phyloP scores from a whole-genome alignment of 1,140 invertebrate genomes.

The Periplaneta americana region DNA sequence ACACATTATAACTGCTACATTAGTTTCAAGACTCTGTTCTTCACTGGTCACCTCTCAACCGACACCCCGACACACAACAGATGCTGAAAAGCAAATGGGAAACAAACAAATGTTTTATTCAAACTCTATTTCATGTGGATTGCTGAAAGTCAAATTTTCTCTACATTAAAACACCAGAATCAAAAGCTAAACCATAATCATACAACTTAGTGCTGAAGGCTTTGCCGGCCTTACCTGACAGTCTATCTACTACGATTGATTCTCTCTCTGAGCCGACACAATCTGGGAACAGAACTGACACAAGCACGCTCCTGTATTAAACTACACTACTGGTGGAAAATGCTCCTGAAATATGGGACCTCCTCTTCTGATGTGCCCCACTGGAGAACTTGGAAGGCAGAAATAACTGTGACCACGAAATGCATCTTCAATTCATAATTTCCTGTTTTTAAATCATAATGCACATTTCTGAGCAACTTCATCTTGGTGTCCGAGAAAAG shows the following conservation, averaged over 20 bases:
- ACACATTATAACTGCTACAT: conserved; percentile 12
- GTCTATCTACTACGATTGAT: not conserved
- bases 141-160: not conserved
- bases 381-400: not conserved
- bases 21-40: not conserved
- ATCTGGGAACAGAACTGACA: conserved; percentile 12
- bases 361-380: not conserved
- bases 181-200: not conserved
- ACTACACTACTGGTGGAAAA: conserved; percentile 14
- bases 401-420: not conserved
- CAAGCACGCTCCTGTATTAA: not conserved
- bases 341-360: conserved; percentile 14
- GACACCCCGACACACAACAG: not conserved
- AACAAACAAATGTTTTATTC: conserved; percentile 13
- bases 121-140: not conserved
- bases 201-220: not conserved
- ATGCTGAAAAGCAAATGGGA: conserved; percentile 17
- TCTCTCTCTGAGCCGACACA: not conserved
- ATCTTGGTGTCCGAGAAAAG: too few species aligned
- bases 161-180: not conserved
- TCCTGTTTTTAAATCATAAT: not conserved
- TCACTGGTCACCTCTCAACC: not conserved
- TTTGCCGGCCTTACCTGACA: not conserved
- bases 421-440: not conserved
- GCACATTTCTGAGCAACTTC: too few species aligned